Evolutionary conservation across 1,140 invertebrate species (phyloP), one percentile per base, ranked within the genome.

Genomic region (Papilio xuthus): DNA sequence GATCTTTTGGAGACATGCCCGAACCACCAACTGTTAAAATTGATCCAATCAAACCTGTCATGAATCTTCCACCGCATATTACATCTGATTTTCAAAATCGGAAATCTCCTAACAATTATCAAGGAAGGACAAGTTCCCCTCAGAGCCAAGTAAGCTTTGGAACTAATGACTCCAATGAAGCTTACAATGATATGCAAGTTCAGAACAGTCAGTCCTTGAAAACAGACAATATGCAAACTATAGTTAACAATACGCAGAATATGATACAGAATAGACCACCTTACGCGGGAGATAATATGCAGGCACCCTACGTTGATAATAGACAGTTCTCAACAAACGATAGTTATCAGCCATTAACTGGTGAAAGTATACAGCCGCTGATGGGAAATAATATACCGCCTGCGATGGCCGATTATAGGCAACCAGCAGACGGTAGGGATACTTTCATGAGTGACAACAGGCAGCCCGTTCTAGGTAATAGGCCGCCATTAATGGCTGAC

Each of bases 1-100:
- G 87, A 20, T 92, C 90, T 0, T 92, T 92, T 53, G 90, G 92
- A 8, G 92, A 93, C 73, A 44, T 85, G 8, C 83, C 86, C 3
- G 86, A 89, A 47, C 56, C 81, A n/a, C 72, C 79, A 3, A 15
- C 42, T 4, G 60, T 26, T 12, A 53, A 41, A 1, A 20, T 26
- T 9, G 73, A 53, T 13, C 69, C 71, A 80, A 79, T 15, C 75
- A 56, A 67, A 13, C 63, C 18, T 32, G 28, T 42, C 13, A 12
- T 41, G 1, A 20, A 18, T 47, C 2, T 76, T 41, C 28, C 28
- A 1, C 0, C 71, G 10, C 70, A 72, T 32, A 1, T 73, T 9
- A 4, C 23, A 7, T 47, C 71, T 50, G 71, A 73, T 20, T 60
- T 76, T 63, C 50, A 63, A 47, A 50, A 47, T 23, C 37, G 23